phyloP scores from a whole-genome alignment of 2,888 invertebrate genomes.

The Caenorhabditis sp. region DNA sequence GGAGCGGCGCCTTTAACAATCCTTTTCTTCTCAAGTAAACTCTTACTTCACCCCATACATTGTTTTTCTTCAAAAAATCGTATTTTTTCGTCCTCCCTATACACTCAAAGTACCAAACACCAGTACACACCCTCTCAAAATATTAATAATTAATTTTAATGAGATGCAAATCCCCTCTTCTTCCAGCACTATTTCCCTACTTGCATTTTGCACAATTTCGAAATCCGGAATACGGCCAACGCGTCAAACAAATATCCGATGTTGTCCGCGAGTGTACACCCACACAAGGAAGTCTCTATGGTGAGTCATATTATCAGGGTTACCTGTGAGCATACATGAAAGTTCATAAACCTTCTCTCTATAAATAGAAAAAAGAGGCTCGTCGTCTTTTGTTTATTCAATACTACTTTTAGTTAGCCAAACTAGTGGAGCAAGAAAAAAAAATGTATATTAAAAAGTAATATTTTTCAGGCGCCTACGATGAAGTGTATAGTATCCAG shows the following conservation, averaged over 20 bases:
- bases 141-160: conserved; percentile 2
- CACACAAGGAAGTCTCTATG: conserved; percentile 48
- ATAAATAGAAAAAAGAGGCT: too few relatives aligned
- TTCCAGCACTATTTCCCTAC: conserved; percentile 67
- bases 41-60: neutral
- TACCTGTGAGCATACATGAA: neutral
- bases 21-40: neutral
- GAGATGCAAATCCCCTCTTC: conserved; percentile 5
- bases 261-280: conserved; percentile 48
- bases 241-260: conserved; percentile 49
- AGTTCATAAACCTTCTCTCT: neutral
- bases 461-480: conserved; percentile 56
- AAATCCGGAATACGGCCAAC: conserved; percentile 42
- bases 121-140: conserved; percentile 1
- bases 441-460: neutral
- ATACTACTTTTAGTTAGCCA: neutral
- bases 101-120: neutral
- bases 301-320: conserved; percentile 29
- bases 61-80: neutral
- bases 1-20: too few relatives aligned
- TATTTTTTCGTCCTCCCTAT: too few relatives aligned
- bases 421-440: neutral
- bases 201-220: conserved; percentile 63
- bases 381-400: neutral
- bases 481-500: conserved; percentile 64